Percentiles rank a stretch among this genome's conserved stretches.
Evolutionary conservation across 2,888 invertebrate species (phyloP).

Genomic region (Drosophila maculinotata): DNA sequence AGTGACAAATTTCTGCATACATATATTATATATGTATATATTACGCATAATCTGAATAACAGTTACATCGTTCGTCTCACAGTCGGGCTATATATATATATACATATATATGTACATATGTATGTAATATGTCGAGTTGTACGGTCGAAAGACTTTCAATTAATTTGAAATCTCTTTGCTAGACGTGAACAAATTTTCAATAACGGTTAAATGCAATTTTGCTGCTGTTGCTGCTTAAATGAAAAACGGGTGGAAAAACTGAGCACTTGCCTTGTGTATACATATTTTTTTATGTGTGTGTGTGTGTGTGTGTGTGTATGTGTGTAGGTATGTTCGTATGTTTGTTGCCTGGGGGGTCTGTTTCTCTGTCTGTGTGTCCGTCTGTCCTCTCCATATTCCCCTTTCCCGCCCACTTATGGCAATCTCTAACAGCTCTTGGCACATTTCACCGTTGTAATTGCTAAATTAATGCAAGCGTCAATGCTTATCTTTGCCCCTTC

Average conservation of each 20-base stretch:
- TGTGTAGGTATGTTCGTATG: constrained; percentile 14
- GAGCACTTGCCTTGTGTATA: constrained; percentile 27
- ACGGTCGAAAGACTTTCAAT: constrained; percentile 56
- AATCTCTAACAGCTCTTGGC: constrained; percentile 44
- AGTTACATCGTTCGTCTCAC: constrained; percentile 1
- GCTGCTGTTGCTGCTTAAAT: constrained; percentile 38
- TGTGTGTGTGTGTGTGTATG: constrained; percentile 2
- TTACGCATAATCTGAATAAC: constrained; percentile 12
- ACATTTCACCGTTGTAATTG: constrained; percentile 63
- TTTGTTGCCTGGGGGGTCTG: constrained; percentile 45
- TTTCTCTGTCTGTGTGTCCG: constrained; percentile 30
- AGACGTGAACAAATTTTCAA: constrained; percentile 64
- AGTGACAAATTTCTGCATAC: constrained; percentile 19
- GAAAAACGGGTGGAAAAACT: constrained; percentile 32
- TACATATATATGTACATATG: background rate
- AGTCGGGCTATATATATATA: no score
- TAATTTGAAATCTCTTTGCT: constrained; percentile 65
- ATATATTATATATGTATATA: constrained; percentile 4
- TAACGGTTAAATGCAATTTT: constrained; percentile 72
- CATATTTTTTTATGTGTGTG: constrained; percentile 3
- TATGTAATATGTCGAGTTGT: no score
- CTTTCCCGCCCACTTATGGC: background rate
- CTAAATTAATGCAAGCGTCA: constrained; percentile 70
- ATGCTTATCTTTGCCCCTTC: constrained; percentile 55
- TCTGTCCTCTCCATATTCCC: background rate